Percentiles rank a stretch among this genome's conserved stretches.
Evolutionary conservation across 2,888 invertebrate species (phyloP).

Genomic region (Pollenia angustigena): DNA sequence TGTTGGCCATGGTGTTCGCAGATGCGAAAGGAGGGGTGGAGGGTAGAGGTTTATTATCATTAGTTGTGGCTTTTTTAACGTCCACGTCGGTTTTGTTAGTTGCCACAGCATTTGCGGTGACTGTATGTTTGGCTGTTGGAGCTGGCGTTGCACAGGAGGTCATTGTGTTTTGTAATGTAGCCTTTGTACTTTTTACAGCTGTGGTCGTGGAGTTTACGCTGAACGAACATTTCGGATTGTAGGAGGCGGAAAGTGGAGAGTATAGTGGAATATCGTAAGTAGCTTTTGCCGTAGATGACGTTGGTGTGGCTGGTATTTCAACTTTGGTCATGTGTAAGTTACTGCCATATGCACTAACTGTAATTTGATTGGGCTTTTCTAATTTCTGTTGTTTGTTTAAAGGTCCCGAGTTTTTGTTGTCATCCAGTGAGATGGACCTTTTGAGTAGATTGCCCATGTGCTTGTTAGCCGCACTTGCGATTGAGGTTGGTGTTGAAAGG

Average conservation of each 20-base stretch:
- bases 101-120: slow-evolving; percentile 73
- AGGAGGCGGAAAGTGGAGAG: slow-evolving; percentile 76
- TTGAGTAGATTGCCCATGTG: slow-evolving; percentile 78
- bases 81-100: slow-evolving; percentile 43
- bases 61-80: slow-evolving; percentile 46
- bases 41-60: slow-evolving; percentile 40
- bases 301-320: slow-evolving; percentile 68
- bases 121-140: slow-evolving; percentile 48
- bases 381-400: slow-evolving; percentile 77
- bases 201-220: slow-evolving; percentile 59
- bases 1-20: slow-evolving; percentile 71
- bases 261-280: slow-evolving; percentile 77
- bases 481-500: slow-evolving; percentile 79
- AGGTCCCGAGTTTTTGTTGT: slow-evolving; percentile 74
- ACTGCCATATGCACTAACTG: slow-evolving; percentile 65
- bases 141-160: slow-evolving; percentile 78
- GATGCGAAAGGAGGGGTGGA: slow-evolving; percentile 69
- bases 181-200: slow-evolving; percentile 46
- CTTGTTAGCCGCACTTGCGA: slow-evolving; percentile 82
- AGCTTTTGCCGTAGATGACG: slow-evolving; percentile 66
- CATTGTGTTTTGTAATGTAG: slow-evolving; percentile 79
- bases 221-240: slow-evolving; percentile 75
- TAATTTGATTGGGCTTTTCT: slow-evolving; percentile 74
- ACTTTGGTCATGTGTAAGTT: slow-evolving; percentile 68
- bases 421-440: slow-evolving; percentile 82